Evolutionary conservation across 1,140 invertebrate genomes (phyloP).

Genomic region (Nautilus pompilius): DNA sequence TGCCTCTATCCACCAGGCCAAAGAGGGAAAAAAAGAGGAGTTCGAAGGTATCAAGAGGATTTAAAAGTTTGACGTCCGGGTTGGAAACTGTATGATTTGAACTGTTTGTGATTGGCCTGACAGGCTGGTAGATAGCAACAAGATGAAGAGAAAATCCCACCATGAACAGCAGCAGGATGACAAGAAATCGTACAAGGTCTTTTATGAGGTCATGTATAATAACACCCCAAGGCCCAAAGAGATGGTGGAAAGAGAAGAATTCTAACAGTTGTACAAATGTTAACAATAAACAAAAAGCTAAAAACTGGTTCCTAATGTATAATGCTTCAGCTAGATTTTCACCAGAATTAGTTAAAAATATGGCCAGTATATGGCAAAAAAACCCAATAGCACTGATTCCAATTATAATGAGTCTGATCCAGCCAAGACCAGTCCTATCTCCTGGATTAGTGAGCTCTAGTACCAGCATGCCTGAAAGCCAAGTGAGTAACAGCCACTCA

Average conservation of each 20-base stretch:
- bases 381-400: slow-evolving; percentile 90
- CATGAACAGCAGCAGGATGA: slow-evolving; percentile 95
- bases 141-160: slow-evolving; percentile 98
- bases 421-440: slow-evolving; percentile 49
- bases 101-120: slow-evolving; percentile 43
- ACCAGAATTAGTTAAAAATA: slow-evolving; percentile 63
- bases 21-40: slow-evolving; percentile 97
- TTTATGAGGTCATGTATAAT: slow-evolving; percentile 64
- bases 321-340: slow-evolving; percentile 67
- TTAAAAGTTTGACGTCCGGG: slow-evolving; percentile 12
- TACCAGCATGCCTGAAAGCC: slow-evolving; percentile 91
- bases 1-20: slow-evolving; percentile 85
- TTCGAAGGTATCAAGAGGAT: slow-evolving; percentile 80
- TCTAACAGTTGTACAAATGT: slow-evolving; percentile 97
- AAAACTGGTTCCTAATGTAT: slow-evolving; percentile 93
- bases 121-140: slow-evolving; percentile 91
- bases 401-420: slow-evolving; percentile 73
- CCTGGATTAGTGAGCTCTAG: slow-evolving; percentile 92
- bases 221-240: slow-evolving; percentile 94
- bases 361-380: slow-evolving; percentile 80
- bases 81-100: slow-evolving; percentile 7
- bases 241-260: slow-evolving; percentile 87
- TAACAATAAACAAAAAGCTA: slow-evolving; percentile 88
- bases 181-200: slow-evolving; percentile 89
- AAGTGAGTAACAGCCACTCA: slow-evolving; percentile 93